Conservation (phyloP, 2,888 invertebrate genomes). For the Acleris laterana region DNA sequence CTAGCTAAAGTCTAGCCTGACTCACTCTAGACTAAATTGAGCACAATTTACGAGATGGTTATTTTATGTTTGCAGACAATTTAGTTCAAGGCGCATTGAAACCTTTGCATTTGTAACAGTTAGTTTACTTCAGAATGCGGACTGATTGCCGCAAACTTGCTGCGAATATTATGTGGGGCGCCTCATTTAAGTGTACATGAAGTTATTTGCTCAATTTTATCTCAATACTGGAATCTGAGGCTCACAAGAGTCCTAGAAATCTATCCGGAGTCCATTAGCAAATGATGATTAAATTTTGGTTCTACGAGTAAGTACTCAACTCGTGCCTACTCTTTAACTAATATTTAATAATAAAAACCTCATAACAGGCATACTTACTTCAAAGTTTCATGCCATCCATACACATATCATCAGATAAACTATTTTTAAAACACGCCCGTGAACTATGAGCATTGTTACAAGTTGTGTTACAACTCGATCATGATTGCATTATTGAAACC, state of each 20-base stretch:
- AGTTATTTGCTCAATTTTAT: not conserved
- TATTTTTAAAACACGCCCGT: conserved; percentile 47
- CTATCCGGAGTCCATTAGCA: too few species aligned
- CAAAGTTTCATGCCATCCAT: conserved; percentile 40
- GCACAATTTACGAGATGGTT: conserved; percentile 73
- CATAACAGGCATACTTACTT: conserved; percentile 32
- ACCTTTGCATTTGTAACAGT: conserved; percentile 25
- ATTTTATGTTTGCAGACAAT: conserved; percentile 75
- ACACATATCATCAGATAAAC: conserved; percentile 52
- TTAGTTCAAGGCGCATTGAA: conserved; percentile 69
- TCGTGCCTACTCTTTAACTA: too few species aligned
- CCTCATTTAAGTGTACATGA: not conserved
- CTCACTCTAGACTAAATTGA: conserved; percentile 67
- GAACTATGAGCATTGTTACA: conserved; percentile 56
- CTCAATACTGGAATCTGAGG: too few species aligned
- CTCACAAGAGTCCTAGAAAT: too few species aligned
- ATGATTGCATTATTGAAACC: conserved; percentile 48
- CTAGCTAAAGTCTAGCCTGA: conserved; percentile 53
- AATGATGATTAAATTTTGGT: not conserved
- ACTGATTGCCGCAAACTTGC: conserved; percentile 11
- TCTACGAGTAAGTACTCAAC: too few species aligned
- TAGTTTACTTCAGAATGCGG: conserved; percentile 17
- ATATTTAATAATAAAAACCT: conserved; percentile 46
- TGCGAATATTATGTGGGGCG: conserved; percentile 15
- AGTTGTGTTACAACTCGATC: conserved; percentile 54